Evolutionary conservation across 2,797 vertebrate species (phyloP).

Genomic region (Eulemur albifrons): DNA sequence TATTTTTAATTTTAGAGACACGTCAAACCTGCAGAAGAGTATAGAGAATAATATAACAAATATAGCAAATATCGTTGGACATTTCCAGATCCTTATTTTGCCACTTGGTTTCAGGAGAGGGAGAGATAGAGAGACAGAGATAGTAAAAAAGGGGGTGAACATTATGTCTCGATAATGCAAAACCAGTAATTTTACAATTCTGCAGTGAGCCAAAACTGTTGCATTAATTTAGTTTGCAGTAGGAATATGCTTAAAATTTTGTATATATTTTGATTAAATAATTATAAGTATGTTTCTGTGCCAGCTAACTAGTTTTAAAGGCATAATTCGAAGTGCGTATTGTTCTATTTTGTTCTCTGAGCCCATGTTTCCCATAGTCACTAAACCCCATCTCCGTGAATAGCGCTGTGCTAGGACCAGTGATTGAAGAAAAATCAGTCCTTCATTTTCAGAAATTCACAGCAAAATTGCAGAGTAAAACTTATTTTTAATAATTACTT

Average conservation of each 20-base stretch:
- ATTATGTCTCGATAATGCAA: not conserved
- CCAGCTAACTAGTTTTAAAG: not conserved
- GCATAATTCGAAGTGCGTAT: not conserved
- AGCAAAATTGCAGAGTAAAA: not conserved
- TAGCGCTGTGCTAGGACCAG: accelerated
- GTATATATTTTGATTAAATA: not conserved
- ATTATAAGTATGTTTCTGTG: not conserved
- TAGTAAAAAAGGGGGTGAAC: too few species aligned
- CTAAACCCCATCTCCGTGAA: accelerated
- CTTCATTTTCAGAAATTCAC: not conserved
- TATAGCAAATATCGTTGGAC: not conserved
- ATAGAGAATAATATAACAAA: not conserved
- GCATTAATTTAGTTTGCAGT: not conserved
- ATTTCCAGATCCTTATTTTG: not conserved
- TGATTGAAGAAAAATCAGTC: not conserved
- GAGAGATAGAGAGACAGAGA: not conserved
- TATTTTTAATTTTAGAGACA: not conserved
- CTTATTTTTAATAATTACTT: not conserved
- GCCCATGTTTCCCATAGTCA: accelerated
- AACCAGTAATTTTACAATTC: not conserved
- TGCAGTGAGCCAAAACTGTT: too few species aligned
- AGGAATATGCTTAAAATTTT: not conserved
- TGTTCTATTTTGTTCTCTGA: not conserved
- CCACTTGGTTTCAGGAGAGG: not conserved
- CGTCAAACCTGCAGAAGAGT: not conserved